Conservation (phyloP, 2,113 vertebrate species). For the Nanorana parkeri region DNA sequence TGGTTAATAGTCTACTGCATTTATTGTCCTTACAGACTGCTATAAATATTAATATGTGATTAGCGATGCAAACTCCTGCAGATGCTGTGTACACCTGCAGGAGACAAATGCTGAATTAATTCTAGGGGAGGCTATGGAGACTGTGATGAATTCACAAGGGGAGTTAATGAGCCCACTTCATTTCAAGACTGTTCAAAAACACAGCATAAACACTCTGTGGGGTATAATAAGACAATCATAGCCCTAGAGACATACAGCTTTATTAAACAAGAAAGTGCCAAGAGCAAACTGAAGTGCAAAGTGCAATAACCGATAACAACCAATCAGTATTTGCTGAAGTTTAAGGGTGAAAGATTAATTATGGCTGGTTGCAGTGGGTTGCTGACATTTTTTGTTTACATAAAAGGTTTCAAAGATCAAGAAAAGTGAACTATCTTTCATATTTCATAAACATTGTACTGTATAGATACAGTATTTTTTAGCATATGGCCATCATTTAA, state of each 20-base stretch:
- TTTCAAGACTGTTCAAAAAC: slow-evolving; percentile 36
- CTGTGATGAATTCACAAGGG: slow-evolving; percentile 39
- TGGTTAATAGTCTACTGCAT: neutral
- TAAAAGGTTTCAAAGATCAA: slow-evolving; percentile 2
- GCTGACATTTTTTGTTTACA: too few species aligned
- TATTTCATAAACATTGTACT: neutral
- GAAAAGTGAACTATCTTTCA: slow-evolving; percentile 1
- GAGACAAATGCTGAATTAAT: slow-evolving; percentile 8
- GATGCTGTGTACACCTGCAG: slow-evolving; percentile 48
- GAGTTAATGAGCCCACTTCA: slow-evolving; percentile 48
- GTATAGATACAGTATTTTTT: neutral
- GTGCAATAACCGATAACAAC: too few species aligned
- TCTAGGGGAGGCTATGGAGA: slow-evolving; percentile 2
- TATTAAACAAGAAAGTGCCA: too few species aligned
- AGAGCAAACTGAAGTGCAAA: too few species aligned
- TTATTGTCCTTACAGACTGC: neutral
- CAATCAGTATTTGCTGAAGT: too few species aligned
- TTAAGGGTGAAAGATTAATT: too few species aligned
- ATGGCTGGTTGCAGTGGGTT: too few species aligned
- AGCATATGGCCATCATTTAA: too few species aligned
- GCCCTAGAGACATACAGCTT: slow-evolving; percentile 6
- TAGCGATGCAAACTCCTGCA: slow-evolving; percentile 16
- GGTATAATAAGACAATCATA: slow-evolving; percentile 45
- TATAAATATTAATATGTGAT: slow-evolving; percentile 34
- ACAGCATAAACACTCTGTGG: slow-evolving; percentile 50